These are phyloP conservation scores for Acanthurus tractus DNA, from an alignment of 2,797 vertebrate species.

Conservation along the genomic window DNA sequence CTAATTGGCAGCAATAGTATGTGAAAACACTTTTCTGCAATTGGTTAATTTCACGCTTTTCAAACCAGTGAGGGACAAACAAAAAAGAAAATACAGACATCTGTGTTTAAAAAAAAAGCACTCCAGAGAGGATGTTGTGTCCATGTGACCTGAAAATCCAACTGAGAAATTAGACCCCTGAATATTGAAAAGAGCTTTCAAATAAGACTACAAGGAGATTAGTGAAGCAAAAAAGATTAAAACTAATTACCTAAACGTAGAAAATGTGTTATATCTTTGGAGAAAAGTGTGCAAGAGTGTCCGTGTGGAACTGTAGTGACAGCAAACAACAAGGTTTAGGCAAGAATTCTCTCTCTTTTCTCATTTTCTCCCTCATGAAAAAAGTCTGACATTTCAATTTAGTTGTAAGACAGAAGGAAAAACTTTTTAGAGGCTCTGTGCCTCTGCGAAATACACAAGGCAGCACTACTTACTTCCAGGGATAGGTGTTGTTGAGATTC, in stretches of 20 bases:
- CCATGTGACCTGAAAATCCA: background rate
- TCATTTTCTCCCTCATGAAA: background rate
- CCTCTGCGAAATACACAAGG: conserved; percentile 4
- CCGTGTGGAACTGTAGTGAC: background rate
- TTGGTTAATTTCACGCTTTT: conserved; percentile 4
- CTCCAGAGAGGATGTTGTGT: background rate
- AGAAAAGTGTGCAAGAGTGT: background rate
- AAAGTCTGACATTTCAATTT: conserved; percentile 28
- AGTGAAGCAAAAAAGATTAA: background rate
- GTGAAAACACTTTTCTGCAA: background rate
- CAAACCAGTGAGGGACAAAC: conserved; percentile 5
- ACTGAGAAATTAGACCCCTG: background rate
- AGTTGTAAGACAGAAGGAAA: conserved; percentile 5
- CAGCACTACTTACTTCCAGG: background rate
- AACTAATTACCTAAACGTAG: background rate
- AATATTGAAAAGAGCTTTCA: background rate
- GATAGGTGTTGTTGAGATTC: too few species aligned
- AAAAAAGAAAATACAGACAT: background rate
- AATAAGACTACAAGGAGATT: background rate
- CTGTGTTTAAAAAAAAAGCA: background rate
- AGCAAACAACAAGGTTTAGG: background rate
- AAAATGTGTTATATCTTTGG: background rate
- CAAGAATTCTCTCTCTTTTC: conserved; percentile 3
- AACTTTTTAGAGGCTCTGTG: conserved; percentile 1
- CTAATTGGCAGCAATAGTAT: background rate